A percentile compares a stretch with the other conserved stretches of the same genome.
phyloP scores from a whole-genome alignment of 2,888 invertebrate genomes.

The Leucophora obtusa region DNA sequence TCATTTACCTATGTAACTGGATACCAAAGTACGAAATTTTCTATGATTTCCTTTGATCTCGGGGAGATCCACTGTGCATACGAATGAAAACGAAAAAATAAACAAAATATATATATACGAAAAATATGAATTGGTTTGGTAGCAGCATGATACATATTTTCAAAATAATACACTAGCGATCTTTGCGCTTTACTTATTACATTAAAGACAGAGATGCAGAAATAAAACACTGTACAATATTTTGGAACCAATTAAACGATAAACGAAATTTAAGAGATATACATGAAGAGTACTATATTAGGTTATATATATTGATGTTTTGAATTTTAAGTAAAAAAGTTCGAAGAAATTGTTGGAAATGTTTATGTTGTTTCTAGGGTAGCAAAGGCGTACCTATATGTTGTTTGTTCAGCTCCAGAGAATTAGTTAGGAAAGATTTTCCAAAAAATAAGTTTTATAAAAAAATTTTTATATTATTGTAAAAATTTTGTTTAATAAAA shows the following conservation, averaged over 20 bases:
- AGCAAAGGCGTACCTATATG: too few species aligned
- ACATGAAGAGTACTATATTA: too few species aligned
- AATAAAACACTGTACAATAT: conserved; percentile 25
- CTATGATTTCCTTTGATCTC: conserved; percentile 99
- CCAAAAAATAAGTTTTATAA: too few species aligned
- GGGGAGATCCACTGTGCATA: conserved; percentile 93
- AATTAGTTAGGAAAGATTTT: too few species aligned
- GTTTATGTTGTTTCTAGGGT: too few species aligned
- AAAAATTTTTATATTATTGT: too few species aligned
- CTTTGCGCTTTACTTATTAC: conserved; percentile 58
- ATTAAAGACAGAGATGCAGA: background rate
- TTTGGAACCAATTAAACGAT: background rate
- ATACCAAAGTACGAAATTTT: conserved; percentile 99
- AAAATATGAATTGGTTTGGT: conserved; percentile 52
- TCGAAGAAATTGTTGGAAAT: too few species aligned
- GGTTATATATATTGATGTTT: too few species aligned
- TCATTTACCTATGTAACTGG: conserved; percentile 97
- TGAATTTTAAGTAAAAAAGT: too few species aligned
- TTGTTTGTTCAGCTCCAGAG: too few species aligned
- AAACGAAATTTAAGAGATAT: background rate
- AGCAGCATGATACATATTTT: conserved; percentile 61
- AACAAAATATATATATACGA: conserved; percentile 64
- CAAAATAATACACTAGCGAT: conserved; percentile 60
- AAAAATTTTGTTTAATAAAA: too few species aligned
- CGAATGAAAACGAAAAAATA: conserved; percentile 77